Evolutionary conservation across 2,888 invertebrate species (phyloP).

Genomic region (Dasysyrphus tricinctus): DNA sequence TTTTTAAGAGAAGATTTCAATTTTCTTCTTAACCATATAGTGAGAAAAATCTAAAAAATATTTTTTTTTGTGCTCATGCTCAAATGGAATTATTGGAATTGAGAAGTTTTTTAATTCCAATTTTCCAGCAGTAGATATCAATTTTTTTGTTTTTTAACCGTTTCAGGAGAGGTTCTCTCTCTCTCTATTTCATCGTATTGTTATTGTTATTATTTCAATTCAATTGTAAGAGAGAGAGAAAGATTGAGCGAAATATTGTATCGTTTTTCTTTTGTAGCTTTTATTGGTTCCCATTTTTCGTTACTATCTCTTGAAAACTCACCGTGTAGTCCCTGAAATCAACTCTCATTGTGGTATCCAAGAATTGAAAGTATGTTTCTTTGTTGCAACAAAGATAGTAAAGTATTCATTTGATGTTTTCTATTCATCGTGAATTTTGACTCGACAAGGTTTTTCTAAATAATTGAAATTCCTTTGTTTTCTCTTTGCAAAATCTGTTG

Average conservation of each 20-base stretch:
- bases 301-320: neutral
- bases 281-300: neutral
- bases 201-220: neutral
- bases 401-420: neutral
- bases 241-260: neutral
- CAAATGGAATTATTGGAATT: slow-evolving; percentile 37
- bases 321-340: neutral
- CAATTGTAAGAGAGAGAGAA: neutral
- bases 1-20: neutral
- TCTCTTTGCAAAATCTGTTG: too few species aligned
- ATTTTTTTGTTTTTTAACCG: slow-evolving; percentile 61
- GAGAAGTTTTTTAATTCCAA: slow-evolving; percentile 10
- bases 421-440: neutral
- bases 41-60: neutral
- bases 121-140: slow-evolving; percentile 53
- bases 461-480: too few species aligned
- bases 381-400: neutral
- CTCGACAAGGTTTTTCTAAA: neutral
- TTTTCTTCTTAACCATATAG: too few species aligned
- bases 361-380: neutral
- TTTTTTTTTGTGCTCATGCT: slow-evolving; percentile 46
- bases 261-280: neutral
- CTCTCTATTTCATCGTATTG: neutral
- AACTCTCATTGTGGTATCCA: neutral
- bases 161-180: slow-evolving; percentile 25